Evolutionary conservation across 2,797 vertebrate species (phyloP), one percentile per base, ranked within the genome.

Genomic region (Fistularia tabacaria): DNA sequence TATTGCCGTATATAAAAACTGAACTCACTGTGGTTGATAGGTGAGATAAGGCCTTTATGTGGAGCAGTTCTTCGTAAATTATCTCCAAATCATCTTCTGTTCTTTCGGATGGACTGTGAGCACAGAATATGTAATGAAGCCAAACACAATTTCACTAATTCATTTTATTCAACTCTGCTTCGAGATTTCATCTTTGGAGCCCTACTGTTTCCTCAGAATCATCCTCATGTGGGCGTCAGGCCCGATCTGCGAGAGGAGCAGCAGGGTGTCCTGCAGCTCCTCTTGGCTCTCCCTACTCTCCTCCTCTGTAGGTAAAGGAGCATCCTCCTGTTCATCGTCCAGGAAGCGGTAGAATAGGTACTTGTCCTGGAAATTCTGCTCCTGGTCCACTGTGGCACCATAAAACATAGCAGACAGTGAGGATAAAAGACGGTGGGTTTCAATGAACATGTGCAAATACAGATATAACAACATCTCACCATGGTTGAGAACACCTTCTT

Each of bases 341-440:
- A 98, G 89, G 90, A 99, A 99, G 59, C 96, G 96, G 81, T 98
- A 99, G 87, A 99, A 99, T 54, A 98, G 90, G 77, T 98, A 98
- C 79, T 99, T 99, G 85, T 99, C 97, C 88, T 98, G 97, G 87
- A 99, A 99, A 82, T 91, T 85, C 63, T 92, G 90, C 40, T 99
- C 95, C 73, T 93, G 94, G 76, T 99, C 96, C 90, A 97, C 97
- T 99, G 86, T 11, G 37, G 49, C 47, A 57, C 46, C 7, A 56
- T 44, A 65, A n/a, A 53, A 3, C 6, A 44, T 14, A 1, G 9
- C 42, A 48, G 25, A 55, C 25, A 62, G 43, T 38, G 3, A 14
- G 47, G 7, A 1, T 55, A 46, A 0, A 12, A 43, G 40, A 10
- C 13, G 6, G 8, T 6, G 38, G 38, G 48, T 9, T 15, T 56